These are phyloP conservation scores for Hydrolagus affinis DNA, from an alignment of 2,113 vertebrate genomes.

Conservation along the genomic window DNA sequence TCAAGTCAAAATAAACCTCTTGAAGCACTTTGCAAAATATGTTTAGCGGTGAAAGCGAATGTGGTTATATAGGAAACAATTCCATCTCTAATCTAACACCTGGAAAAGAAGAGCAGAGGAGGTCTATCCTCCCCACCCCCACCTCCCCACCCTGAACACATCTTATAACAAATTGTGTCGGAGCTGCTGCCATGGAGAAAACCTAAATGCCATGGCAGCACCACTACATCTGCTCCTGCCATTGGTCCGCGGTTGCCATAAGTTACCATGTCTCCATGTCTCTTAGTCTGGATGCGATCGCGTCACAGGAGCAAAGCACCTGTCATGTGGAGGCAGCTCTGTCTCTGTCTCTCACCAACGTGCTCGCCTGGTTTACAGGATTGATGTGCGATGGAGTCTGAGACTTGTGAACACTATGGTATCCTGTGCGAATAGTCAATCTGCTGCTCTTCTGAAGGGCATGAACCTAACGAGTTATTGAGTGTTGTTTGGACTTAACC, in stretches of 20 bases:
- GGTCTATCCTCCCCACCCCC: not conserved
- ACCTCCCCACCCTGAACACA: not conserved
- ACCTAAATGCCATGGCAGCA: constrained; percentile 68
- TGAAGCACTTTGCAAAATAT: no score
- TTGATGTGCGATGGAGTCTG: not conserved
- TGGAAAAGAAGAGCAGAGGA: not conserved
- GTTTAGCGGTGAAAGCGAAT: no score
- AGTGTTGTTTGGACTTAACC: not conserved
- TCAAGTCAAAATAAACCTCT: no score
- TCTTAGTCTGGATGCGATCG: constrained; percentile 43
- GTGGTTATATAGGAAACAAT: no score
- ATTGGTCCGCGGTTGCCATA: constrained; percentile 79
- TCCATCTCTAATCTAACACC: no score
- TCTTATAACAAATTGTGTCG: constrained; percentile 33
- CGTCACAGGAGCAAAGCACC: constrained; percentile 38
- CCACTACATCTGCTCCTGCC: constrained; percentile 45
- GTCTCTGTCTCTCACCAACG: not conserved
- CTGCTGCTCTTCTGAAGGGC: not conserved
- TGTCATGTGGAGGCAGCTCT: constrained; percentile 16
- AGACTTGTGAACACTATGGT: not conserved
- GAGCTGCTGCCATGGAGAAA: constrained; percentile 49
- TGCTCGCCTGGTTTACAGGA: not conserved
- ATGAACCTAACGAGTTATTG: not conserved
- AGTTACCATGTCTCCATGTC: constrained; percentile 55
- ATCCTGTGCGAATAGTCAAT: not conserved